phyloP scores from a whole-genome alignment of 2,797 vertebrate genomes.

The Tapirus indicus region DNA sequence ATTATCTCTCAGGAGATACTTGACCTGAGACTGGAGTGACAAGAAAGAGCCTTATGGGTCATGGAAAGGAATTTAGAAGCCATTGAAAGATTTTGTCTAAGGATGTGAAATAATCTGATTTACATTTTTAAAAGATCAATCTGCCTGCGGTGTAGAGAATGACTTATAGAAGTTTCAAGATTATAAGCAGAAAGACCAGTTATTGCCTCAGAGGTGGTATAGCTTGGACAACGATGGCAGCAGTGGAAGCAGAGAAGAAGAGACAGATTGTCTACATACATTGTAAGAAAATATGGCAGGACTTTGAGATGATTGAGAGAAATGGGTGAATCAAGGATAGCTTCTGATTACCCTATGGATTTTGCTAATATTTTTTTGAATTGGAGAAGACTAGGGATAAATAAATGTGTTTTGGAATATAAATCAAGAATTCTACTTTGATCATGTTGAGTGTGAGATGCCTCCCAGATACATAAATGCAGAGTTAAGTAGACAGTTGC shows the following conservation, averaged over 20 bases:
- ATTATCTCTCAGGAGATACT: neutral
- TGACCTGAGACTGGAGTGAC: neutral
- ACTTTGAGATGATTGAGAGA: neutral
- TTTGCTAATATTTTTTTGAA: neutral
- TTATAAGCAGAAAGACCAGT: neutral
- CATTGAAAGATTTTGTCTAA: neutral
- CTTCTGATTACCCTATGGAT: neutral
- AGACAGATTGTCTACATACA: neutral
- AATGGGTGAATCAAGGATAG: neutral
- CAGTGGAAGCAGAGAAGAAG: neutral
- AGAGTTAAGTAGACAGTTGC: neutral
- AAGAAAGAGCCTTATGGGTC: neutral
- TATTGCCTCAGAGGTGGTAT: neutral
- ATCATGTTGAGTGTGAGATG: neutral
- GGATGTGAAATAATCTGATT: neutral
- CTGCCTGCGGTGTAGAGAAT: neutral
- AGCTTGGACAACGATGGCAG: neutral
- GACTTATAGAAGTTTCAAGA: neutral
- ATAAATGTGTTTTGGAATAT: neutral
- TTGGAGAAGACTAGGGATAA: neutral
- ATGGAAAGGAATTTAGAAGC: neutral
- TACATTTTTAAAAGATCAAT: neutral
- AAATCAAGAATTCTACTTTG: neutral
- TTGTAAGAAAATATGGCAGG: neutral
- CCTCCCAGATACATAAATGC: neutral